phyloP scores from a whole-genome alignment of 2,888 invertebrate genomes.

The Plusia festucae region DNA sequence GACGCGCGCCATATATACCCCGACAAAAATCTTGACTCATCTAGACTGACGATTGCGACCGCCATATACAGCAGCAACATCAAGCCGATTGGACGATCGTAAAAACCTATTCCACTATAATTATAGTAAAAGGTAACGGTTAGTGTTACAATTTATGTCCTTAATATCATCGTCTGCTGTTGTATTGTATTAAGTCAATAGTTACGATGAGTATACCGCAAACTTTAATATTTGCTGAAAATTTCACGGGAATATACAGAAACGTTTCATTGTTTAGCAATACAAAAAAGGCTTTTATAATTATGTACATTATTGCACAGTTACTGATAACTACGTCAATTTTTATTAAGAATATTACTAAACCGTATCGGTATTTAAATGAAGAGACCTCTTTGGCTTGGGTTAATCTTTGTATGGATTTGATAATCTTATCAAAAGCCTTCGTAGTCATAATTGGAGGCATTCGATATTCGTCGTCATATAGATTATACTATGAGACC shows the following conservation, averaged over 20 bases:
- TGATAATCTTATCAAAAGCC: background rate
- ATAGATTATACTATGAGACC: background rate
- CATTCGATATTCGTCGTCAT: background rate
- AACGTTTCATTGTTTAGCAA: background rate
- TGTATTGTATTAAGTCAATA: too few relatives aligned
- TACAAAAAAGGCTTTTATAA: background rate
- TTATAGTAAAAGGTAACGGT: too few relatives aligned
- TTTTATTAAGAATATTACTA: background rate
- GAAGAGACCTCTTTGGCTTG: too few relatives aligned
- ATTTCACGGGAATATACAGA: background rate
- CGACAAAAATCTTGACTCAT: too few relatives aligned
- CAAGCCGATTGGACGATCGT: too few relatives aligned
- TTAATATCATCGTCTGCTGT: too few relatives aligned
- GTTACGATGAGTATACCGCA: background rate
- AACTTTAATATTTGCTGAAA: background rate
- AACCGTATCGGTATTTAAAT: too few relatives aligned
- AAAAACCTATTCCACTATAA: too few relatives aligned
- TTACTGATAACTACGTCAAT: background rate
- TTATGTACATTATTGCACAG: background rate
- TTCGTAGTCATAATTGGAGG: background rate
- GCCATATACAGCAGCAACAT: too few relatives aligned
- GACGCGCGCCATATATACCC: too few relatives aligned
- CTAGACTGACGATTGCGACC: too few relatives aligned
- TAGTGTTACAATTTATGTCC: too few relatives aligned
- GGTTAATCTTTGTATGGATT: background rate